These are phyloP conservation scores for Cynocephalus volans DNA, from an alignment of 2,113 vertebrate genomes.

Conservation along the genomic window DNA sequence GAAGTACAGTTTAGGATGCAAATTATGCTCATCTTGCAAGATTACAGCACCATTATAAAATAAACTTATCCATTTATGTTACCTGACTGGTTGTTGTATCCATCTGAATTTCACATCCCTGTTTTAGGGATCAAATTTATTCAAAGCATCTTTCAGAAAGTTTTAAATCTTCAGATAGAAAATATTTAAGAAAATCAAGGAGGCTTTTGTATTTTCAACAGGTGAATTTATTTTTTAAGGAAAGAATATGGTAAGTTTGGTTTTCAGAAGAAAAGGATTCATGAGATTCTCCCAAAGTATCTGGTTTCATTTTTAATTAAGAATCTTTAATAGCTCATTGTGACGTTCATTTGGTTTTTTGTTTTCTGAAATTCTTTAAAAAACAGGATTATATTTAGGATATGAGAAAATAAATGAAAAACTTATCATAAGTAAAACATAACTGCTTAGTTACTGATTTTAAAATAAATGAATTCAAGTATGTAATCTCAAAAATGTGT, in stretches of 20 bases:
- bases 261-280: constrained; percentile 19
- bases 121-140: not conserved
- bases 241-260: constrained; percentile 16
- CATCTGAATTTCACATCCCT: not conserved
- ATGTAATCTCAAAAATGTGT: constrained; percentile 74
- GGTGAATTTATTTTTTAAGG: constrained; percentile 15
- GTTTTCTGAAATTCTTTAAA: constrained; percentile 18
- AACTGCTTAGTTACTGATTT: constrained; percentile 65
- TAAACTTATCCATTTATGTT: not conserved
- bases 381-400: constrained; percentile 1
- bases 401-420: constrained; percentile 60
- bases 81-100: not conserved
- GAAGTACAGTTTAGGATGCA: not conserved
- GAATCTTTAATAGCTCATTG: not conserved
- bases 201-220: not conserved
- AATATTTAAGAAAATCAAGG: not conserved
- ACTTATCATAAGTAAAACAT: constrained; percentile 23
- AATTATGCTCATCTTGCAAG: not conserved
- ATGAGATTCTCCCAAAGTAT: constrained; percentile 26
- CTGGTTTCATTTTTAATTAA: not conserved
- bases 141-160: not conserved
- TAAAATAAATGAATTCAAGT: constrained; percentile 68
- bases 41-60: not conserved
- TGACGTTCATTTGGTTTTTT: not conserved
- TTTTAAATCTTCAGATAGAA: constrained; percentile 51